Percentiles rank a stretch among this genome's conserved stretches.
Evolutionary conservation across 2,888 invertebrate genomes (phyloP).

Genomic region (Ecdyonurus torrentis): DNA sequence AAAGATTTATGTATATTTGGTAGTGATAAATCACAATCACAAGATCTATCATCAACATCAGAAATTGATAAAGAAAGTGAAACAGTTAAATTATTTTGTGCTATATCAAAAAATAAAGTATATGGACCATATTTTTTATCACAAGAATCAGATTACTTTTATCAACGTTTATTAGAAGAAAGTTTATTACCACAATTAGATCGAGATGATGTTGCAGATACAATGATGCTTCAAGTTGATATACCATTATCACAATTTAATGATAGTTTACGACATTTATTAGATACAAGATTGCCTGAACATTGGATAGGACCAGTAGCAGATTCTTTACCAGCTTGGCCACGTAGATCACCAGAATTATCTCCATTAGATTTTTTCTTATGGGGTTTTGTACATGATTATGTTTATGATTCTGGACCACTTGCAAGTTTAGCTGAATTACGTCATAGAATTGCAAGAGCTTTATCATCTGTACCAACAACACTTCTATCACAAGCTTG

Average conservation of each 20-base stretch:
- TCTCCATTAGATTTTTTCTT: constrained; percentile 2
- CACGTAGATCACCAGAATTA: neutral
- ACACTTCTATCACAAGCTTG: neutral
- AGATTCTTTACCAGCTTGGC: neutral
- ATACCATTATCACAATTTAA: neutral
- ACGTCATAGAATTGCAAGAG: neutral
- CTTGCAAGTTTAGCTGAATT: neutral
- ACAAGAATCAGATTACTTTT: neutral
- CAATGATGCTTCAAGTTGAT: neutral
- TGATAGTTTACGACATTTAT: neutral
- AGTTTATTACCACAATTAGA: neutral
- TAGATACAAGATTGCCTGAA: neutral
- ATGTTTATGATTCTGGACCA: neutral
- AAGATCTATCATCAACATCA: neutral
- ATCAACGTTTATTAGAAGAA: constrained; percentile 1
- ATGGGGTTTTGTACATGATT: neutral
- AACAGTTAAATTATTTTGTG: neutral
- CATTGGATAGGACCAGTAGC: neutral
- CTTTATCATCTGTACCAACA: neutral
- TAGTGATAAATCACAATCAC: neutral
- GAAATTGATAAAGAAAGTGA: neutral
- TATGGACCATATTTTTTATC: neutral
- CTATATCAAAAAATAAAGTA: neutral
- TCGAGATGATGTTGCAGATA: neutral
- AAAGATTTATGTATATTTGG: constrained; percentile 1